Evolutionary conservation across 2,888 invertebrate genomes (phyloP).

Genomic region (Xestobium rufovillosum): DNA sequence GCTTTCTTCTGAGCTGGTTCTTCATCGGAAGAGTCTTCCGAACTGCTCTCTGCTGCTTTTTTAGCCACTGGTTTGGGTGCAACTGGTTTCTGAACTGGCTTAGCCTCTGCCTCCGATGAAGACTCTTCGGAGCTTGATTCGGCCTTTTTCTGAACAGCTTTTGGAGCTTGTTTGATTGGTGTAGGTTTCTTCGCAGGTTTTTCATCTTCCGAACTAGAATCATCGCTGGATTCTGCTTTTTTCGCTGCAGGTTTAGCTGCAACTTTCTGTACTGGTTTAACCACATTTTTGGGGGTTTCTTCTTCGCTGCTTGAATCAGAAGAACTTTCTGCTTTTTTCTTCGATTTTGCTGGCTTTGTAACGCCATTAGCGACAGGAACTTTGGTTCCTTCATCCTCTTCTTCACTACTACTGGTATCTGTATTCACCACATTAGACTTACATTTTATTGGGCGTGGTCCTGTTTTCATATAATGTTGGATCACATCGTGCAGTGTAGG

Average conservation of each 20-base stretch:
- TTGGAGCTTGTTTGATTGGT: conserved; percentile 9
- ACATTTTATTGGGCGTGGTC: conserved; percentile 42
- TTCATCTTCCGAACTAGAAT: conserved; percentile 19
- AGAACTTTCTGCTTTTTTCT: conserved; percentile 14
- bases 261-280: conserved; percentile 12
- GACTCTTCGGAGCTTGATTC: conserved; percentile 25
- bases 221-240: conserved; percentile 20
- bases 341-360: conserved; percentile 17
- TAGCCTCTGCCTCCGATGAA: conserved; percentile 27
- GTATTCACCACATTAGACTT: conserved; percentile 28
- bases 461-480: conserved; percentile 48
- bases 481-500: conserved; percentile 58
- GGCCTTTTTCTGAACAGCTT: conserved; percentile 16
- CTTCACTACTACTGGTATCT: conserved; percentile 34
- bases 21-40: conserved; percentile 27
- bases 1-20: conserved; percentile 22
- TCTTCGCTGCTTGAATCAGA: conserved; percentile 25
- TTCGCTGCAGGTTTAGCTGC: conserved; percentile 13
- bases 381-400: conserved; percentile 25
- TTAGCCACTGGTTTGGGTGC: conserved; percentile 16
- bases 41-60: conserved; percentile 25
- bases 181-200: conserved; percentile 8
- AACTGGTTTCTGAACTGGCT: conserved; percentile 10
- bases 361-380: conserved; percentile 19
- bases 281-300: conserved; percentile 14